phyloP scores from a whole-genome alignment of 2,888 invertebrate genomes.

The Cryptocephalus primarius region DNA sequence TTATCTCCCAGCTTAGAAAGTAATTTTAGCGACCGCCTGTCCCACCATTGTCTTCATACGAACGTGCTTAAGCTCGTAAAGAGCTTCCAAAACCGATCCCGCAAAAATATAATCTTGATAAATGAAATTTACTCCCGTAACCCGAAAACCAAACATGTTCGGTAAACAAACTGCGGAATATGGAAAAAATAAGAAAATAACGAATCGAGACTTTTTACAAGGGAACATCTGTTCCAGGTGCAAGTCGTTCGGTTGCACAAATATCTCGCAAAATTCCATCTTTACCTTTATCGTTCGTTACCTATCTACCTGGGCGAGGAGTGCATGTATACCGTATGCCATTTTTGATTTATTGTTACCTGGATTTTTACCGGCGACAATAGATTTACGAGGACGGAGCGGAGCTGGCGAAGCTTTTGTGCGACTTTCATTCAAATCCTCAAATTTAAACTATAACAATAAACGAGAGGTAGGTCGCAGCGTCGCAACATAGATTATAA shows the following conservation, averaged over 20 bases:
- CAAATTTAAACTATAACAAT: constrained; percentile 10
- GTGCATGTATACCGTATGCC: not conserved
- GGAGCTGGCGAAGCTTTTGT: constrained; percentile 3
- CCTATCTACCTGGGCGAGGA: constrained; percentile 1
- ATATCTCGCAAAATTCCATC: constrained; percentile 3
- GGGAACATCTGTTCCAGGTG: constrained; percentile 10
- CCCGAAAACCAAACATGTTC: no score
- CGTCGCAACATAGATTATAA: no score
- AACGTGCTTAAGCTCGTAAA: no score
- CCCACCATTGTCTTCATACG: no score
- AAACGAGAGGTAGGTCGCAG: not conserved
- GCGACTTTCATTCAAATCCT: constrained; percentile 8
- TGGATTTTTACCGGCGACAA: constrained; percentile 9
- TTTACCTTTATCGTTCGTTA: not conserved
- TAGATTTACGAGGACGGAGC: constrained; percentile 11
- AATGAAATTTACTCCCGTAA: no score
- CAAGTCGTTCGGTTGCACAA: constrained; percentile 4
- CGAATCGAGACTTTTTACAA: not conserved
- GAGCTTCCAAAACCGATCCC: no score
- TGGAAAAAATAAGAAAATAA: no score
- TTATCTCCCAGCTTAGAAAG: no score
- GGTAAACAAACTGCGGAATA: no score
- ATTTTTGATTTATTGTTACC: constrained; percentile 14
- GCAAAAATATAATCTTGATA: no score
- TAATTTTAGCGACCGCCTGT: no score